Conservation (phyloP, 2,888 invertebrate genomes). For the Drosophila phalerata region DNA sequence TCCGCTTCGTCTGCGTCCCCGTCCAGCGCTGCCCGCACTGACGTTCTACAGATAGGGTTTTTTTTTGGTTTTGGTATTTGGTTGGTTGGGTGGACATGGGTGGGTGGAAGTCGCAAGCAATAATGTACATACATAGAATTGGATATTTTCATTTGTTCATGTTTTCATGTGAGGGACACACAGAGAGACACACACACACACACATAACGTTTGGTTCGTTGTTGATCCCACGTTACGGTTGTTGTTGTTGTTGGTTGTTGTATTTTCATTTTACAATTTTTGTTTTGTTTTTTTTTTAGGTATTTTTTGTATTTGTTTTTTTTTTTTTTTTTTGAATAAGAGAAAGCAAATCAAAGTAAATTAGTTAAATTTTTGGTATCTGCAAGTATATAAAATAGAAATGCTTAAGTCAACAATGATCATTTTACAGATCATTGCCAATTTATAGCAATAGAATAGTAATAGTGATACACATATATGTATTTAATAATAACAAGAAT, state of each 20-base stretch:
- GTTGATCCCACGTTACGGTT: slow-evolving; percentile 53
- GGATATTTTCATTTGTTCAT: slow-evolving; percentile 58
- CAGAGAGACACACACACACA: slow-evolving; percentile 31
- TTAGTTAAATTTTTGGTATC: slow-evolving; percentile 83
- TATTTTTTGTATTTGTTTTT: slow-evolving; percentile 39
- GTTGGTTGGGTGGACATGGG: slow-evolving; percentile 54
- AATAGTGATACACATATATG: slow-evolving; percentile 45
- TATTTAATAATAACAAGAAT: slow-evolving; percentile 31
- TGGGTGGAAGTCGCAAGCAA: slow-evolving; percentile 70
- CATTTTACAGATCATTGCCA: slow-evolving; percentile 69
- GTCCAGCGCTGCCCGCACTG: slow-evolving; percentile 67
- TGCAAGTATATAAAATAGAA: slow-evolving; percentile 81
- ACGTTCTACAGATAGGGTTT: slow-evolving; percentile 74
- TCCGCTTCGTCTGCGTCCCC: slow-evolving; percentile 60
- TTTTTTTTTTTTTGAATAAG: slow-evolving; percentile 80
- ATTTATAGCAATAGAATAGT: slow-evolving; percentile 65
- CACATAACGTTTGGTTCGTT: slow-evolving; percentile 64
- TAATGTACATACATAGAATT: slow-evolving; percentile 77
- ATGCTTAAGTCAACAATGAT: slow-evolving; percentile 82
- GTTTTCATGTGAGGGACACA: slow-evolving; percentile 47
- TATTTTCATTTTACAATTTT: slow-evolving; percentile 44
- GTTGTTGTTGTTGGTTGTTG: slow-evolving; percentile 45
- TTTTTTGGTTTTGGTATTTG: slow-evolving; percentile 50
- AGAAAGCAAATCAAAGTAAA: slow-evolving; percentile 84
- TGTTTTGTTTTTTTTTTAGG: too few species aligned